Evolutionary conservation across 1,140 invertebrate species (phyloP), one percentile per base, ranked within the genome.

Genomic region (Tribolium castaneum): DNA sequence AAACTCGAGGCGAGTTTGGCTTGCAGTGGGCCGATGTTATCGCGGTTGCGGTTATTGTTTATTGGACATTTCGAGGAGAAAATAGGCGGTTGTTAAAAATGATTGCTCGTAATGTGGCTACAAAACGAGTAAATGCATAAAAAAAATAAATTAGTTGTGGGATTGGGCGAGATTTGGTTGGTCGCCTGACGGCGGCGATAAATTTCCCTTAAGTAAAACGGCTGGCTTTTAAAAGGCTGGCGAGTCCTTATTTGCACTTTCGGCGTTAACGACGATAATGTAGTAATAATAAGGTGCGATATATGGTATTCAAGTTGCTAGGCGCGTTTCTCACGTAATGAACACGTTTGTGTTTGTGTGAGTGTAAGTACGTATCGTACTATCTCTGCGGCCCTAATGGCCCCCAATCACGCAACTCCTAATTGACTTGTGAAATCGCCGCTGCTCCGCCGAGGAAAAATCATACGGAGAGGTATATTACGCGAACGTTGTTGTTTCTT

Each of bases 401-500:
- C 80, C 72, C 76, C 35, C 78, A 76, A 79, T 78, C 84, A 85
- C 84, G 84, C 83, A 81, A 81, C 49, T 66, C 73, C 83, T 84
- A 85, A 85, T 85, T 85, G 84, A 84, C 83, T 84, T 81, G 84
- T 84, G 84, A 84, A 84, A 83, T 82, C 79, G 80, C 81, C 81
- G 80, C 79, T 74, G 78, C 78, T 54, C 13, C 39, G 14, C 25
- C 25, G 25, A 30, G 25, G 30, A 72, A 72, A 72, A 50, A 72
- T 72, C 13, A 39, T 30, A 12, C 12, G 34, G 12, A n/a, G 56
- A 62, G 56, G 22, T 62, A 62, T 34, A 62, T 62, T n/a, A 30
- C 59, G 19, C 10, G 22, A 10, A 10, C 56, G 56, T 62, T 62
- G 59, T 66, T 66, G 59, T 66, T 66, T 66, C 59, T 66, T 9